These are phyloP conservation scores for Agriopis leucophaearia DNA, from an alignment of 2,888 invertebrate genomes.

Conservation along the genomic window DNA sequence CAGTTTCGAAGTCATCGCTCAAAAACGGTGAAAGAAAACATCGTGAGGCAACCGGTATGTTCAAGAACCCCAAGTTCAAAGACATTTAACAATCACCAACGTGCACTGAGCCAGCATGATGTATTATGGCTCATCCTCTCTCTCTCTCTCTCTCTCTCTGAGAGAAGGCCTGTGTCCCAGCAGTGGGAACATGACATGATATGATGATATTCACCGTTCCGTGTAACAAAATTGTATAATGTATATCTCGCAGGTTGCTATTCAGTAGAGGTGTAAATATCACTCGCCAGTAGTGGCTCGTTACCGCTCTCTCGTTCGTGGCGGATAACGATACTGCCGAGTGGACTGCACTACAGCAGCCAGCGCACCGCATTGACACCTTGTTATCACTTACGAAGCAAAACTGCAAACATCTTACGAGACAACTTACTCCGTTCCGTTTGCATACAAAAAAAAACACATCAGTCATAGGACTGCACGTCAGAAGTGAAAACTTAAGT, in stretches of 20 bases:
- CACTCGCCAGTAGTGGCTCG: constrained; percentile 54
- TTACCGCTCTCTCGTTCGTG: constrained; percentile 52
- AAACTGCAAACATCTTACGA: background rate
- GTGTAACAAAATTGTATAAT: background rate
- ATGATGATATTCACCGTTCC: background rate
- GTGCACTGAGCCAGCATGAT: no score
- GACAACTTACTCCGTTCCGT: background rate
- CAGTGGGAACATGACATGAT: background rate
- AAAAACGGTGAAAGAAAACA: no score
- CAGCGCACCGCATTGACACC: constrained; percentile 7
- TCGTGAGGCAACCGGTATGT: no score
- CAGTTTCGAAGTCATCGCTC: no score
- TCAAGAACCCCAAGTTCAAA: no score
- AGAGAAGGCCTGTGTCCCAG: no score
- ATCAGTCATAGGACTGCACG: no score
- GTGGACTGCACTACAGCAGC: constrained; percentile 12
- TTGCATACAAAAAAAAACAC: no score
- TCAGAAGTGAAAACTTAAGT: no score
- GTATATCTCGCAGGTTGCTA: constrained; percentile 5
- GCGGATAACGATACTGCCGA: constrained; percentile 43
- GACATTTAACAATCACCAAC: no score
- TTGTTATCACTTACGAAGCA: constrained; percentile 5
- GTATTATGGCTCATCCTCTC: no score
- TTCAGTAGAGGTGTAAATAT: constrained; percentile 19
- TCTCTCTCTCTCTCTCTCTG: no score